phyloP scores from a whole-genome alignment of 2,113 vertebrate species.

The Sula dactylatra region DNA sequence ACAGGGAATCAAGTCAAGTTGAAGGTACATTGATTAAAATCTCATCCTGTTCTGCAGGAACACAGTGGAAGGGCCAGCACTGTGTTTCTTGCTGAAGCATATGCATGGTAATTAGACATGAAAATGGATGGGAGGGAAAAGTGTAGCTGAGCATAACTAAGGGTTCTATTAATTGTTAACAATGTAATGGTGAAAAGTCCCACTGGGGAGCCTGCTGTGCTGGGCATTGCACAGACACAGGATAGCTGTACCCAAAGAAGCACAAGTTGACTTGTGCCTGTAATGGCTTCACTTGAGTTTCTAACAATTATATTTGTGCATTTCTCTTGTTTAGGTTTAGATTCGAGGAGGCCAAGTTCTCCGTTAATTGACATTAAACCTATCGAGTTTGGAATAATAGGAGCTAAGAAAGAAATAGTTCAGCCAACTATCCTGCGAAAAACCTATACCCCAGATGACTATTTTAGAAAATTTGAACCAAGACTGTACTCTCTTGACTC shows the following conservation, averaged over 20 bases:
- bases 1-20: neutral
- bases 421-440: slow-evolving; percentile 82
- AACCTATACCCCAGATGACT: slow-evolving; percentile 80
- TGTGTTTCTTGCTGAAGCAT: neutral
- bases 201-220: neutral
- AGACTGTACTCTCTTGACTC: slow-evolving; percentile 83
- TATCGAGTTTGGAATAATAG: slow-evolving; percentile 85
- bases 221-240: neutral
- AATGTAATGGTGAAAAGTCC: neutral
- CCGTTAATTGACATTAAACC: slow-evolving; percentile 84
- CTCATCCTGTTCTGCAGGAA: neutral
- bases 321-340: slow-evolving; percentile 73
- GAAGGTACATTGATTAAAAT: neutral
- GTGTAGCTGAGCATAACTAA: neutral
- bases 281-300: neutral
- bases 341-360: slow-evolving; percentile 82
- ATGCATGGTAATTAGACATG: rapidly evolving
- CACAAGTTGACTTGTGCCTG: rapidly evolving
- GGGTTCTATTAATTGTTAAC: neutral
- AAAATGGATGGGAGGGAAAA: neutral
- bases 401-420: slow-evolving; percentile 84
- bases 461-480: slow-evolving; percentile 86
- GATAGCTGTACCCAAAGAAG: neutral
- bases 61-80: neutral
- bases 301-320: rapidly evolving